A percentile compares a stretch with the other conserved stretches of the same genome.
Conservation (phyloP, 1,140 invertebrate genomes). For the Arion vulgaris region DNA sequence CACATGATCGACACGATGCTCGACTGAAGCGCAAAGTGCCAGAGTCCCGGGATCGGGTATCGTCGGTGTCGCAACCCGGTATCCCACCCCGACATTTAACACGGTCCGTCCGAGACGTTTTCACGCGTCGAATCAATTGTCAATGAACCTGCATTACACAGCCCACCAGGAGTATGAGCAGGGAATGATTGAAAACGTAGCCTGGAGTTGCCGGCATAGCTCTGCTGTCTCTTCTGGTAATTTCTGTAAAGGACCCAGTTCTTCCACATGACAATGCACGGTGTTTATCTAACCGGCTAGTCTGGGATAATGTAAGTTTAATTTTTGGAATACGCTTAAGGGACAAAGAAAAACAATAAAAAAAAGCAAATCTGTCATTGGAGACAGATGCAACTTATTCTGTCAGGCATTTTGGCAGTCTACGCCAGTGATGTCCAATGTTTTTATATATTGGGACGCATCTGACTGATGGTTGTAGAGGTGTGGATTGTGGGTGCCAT, state of each 20-base stretch:
- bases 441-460: too few species aligned
- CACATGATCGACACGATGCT: constrained; percentile 17
- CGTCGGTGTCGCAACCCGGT: not conserved
- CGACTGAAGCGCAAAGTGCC: not conserved
- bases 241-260: not conserved
- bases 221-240: not conserved
- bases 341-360: too few species aligned
- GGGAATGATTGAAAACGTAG: not conserved
- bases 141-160: not conserved
- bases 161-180: not conserved
- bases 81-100: constrained; percentile 14
- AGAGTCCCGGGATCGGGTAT: constrained; percentile 12
- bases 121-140: constrained; percentile 11
- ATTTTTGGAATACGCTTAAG: not conserved
- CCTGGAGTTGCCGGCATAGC: not conserved
- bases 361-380: not conserved
- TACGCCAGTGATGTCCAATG: too few species aligned
- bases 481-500: too few species aligned
- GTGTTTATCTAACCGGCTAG: not conserved
- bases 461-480: too few species aligned
- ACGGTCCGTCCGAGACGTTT: constrained; percentile 8
- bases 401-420: not conserved
- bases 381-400: not conserved
- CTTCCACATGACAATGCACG: not conserved
- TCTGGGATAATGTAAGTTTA: not conserved